Evolutionary conservation across 2,113 vertebrate genomes (phyloP).

Genomic region (Odobenus rosmarus): DNA sequence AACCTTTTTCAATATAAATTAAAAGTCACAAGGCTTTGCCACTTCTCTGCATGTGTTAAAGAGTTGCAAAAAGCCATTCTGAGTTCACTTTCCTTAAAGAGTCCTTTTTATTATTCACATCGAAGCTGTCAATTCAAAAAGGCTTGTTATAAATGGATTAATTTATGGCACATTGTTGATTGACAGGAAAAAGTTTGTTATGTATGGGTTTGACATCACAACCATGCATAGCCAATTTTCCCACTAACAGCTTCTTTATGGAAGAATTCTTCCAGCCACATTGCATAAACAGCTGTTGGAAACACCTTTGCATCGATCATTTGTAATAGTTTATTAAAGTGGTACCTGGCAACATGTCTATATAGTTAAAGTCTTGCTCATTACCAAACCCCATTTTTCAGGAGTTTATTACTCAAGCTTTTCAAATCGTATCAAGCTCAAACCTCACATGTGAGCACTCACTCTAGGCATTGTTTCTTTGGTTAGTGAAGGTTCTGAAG

Average conservation of each 20-base stretch:
- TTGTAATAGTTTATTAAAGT: slow-evolving; percentile 89
- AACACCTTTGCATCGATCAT: slow-evolving; percentile 85
- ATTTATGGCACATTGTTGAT: slow-evolving; percentile 79
- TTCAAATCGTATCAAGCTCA: slow-evolving; percentile 78
- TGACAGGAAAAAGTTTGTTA: slow-evolving; percentile 79
- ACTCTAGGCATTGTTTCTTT: slow-evolving; percentile 55
- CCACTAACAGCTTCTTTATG: slow-evolving; percentile 77
- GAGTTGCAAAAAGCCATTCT: slow-evolving; percentile 64
- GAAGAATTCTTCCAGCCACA: slow-evolving; percentile 76
- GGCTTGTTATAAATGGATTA: slow-evolving; percentile 75
- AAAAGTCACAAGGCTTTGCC: slow-evolving; percentile 53
- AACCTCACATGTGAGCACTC: slow-evolving; percentile 42
- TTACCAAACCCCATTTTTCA: slow-evolving; percentile 80
- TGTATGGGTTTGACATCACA: slow-evolving; percentile 79
- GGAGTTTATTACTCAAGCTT: slow-evolving; percentile 76
- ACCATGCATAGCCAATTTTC: slow-evolving; percentile 72
- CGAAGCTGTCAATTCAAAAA: slow-evolving; percentile 69
- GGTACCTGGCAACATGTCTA: slow-evolving; percentile 85
- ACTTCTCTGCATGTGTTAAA: slow-evolving; percentile 59
- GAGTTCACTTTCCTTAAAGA: slow-evolving; percentile 65
- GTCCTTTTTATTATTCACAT: slow-evolving; percentile 66
- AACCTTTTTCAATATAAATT: slow-evolving; percentile 54
- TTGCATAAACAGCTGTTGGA: slow-evolving; percentile 86
- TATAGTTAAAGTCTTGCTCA: slow-evolving; percentile 85
- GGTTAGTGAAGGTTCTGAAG: slow-evolving; percentile 2